phyloP scores from a whole-genome alignment of 1,140 invertebrate genomes.

The Cotesia chilonis region DNA sequence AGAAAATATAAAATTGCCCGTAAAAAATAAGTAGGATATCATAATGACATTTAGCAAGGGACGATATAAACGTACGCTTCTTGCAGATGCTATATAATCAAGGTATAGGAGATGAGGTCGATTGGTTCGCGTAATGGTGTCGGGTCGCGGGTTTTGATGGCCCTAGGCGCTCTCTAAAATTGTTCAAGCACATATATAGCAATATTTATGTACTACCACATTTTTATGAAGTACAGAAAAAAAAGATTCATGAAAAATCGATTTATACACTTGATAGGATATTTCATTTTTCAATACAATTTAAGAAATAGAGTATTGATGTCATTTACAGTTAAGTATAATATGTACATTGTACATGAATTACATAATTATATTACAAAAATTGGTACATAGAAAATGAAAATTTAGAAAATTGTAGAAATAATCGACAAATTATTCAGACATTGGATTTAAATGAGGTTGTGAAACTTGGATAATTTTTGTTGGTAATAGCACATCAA shows the following conservation, averaged over 20 bases:
- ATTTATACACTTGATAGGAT: constrained; percentile 40
- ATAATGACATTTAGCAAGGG: constrained; percentile 3
- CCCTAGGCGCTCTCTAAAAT: constrained; percentile 20
- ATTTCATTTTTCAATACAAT: too few relatives aligned
- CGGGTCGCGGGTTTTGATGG: constrained; percentile 26
- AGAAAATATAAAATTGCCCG: constrained; percentile 11
- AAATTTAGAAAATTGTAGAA: background rate
- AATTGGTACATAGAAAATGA: background rate
- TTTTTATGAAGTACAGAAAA: background rate
- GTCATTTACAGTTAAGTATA: background rate
- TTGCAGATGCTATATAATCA: constrained; percentile 27
- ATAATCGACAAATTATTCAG: constrained; percentile 30
- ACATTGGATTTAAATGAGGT: constrained; percentile 24
- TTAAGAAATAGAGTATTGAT: too few relatives aligned
- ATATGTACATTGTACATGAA: background rate
- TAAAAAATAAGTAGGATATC: constrained; percentile 22
- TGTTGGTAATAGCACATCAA: constrained; percentile 11
- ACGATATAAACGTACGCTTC: background rate
- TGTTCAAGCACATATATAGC: constrained; percentile 14
- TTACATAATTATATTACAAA: too few relatives aligned
- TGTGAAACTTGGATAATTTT: constrained; percentile 22
- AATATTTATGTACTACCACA: constrained; percentile 20
- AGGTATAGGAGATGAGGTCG: constrained; percentile 27
- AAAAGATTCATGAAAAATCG: constrained; percentile 59
- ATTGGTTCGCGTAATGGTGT: constrained; percentile 28